These are phyloP conservation scores for Hermatobates lingyangjiaoensis DNA, from an alignment of 1,140 invertebrate genomes.

Conservation along the genomic window DNA sequence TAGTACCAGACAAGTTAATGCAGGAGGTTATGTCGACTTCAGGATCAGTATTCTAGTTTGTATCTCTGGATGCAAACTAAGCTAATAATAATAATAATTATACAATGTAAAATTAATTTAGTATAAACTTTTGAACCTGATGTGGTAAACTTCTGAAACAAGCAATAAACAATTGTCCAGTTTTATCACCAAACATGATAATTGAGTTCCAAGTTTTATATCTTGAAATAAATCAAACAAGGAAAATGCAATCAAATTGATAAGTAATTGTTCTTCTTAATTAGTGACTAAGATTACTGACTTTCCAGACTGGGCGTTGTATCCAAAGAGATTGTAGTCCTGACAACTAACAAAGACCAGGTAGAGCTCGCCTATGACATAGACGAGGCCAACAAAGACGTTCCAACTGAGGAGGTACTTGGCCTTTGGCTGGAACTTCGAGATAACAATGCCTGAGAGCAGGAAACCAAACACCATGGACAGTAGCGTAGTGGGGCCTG, in stretches of 20 bases:
- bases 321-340: slow-evolving; percentile 23
- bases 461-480: slow-evolving; percentile 41
- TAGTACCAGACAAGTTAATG: too few species aligned
- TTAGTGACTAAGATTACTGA: slow-evolving; percentile 20
- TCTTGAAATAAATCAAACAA: neutral
- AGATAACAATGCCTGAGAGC: slow-evolving; percentile 37
- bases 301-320: slow-evolving; percentile 23
- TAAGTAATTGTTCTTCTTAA: slow-evolving; percentile 15
- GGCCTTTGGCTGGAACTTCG: slow-evolving; percentile 37
- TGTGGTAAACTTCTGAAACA: too few species aligned
- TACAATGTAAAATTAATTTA: too few species aligned
- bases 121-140: too few species aligned
- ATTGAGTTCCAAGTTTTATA: too few species aligned
- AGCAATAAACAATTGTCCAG: too few species aligned
- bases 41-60: too few species aligned
- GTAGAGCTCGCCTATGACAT: slow-evolving; percentile 28
- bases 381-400: slow-evolving; percentile 35
- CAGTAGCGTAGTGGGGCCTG: slow-evolving; percentile 30
- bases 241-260: neutral
- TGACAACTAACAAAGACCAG: slow-evolving; percentile 39
- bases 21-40: too few species aligned
- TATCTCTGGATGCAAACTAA: too few species aligned
- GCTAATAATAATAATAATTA: too few species aligned
- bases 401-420: slow-evolving; percentile 41
- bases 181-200: too few species aligned